phyloP scores from a whole-genome alignment of 35 echinoderm and acorn worm genomes.

The Lytechinus pictus region DNA sequence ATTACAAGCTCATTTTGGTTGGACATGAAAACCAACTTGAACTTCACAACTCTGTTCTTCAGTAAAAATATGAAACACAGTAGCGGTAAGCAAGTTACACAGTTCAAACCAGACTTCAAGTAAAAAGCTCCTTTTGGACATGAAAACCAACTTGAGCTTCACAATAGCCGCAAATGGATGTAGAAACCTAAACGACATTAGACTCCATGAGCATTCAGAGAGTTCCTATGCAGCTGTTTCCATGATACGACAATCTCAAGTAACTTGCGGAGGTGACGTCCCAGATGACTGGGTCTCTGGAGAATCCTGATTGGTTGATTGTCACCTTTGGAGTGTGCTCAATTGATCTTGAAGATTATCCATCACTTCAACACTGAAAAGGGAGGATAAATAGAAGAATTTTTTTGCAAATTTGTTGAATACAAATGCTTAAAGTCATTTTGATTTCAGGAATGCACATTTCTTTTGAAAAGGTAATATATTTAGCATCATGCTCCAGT shows the following conservation, averaged over 20 bases:
- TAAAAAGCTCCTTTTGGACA: too few species aligned
- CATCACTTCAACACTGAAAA: constrained; percentile 55
- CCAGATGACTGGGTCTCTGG: background rate
- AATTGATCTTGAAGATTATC: constrained; percentile 58
- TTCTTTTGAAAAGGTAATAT: too few species aligned
- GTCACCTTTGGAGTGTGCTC: constrained; percentile 56
- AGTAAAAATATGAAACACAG: too few species aligned
- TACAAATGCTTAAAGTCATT: too few species aligned
- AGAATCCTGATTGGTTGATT: background rate
- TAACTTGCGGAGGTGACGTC: background rate
- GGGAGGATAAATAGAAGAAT: background rate
- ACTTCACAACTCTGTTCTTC: too few species aligned
- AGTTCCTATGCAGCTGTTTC: background rate
- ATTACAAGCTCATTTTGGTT: background rate
- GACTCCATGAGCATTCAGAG: background rate
- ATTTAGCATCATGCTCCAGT: too few species aligned
- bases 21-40: background rate
- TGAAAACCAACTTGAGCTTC: background rate
- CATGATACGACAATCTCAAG: background rate
- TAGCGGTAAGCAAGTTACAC: too few species aligned
- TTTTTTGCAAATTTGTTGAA: too few species aligned
- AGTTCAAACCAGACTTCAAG: too few species aligned
- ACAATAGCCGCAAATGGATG: background rate
- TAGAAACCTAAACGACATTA: background rate
- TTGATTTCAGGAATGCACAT: too few species aligned